Base-by-base conservation (phyloP, 2,888 invertebrate species). In the Thymelicus acteon region DNA sequence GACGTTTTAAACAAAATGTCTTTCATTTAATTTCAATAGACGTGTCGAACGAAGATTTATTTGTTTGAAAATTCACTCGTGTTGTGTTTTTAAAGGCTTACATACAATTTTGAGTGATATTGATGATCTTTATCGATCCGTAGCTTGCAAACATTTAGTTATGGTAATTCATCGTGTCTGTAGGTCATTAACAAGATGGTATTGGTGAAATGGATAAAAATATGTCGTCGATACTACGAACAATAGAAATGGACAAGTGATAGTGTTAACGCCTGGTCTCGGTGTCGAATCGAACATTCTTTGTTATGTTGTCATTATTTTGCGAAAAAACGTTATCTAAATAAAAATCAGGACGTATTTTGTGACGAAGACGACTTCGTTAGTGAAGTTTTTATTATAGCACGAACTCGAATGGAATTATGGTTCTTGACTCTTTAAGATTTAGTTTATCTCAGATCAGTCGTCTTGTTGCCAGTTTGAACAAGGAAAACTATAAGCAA, bases 341-440 rank as follows among this genome's bases (percentile, higher is more conserved):
- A 8, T 8, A 7, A 40, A 40, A 40, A 7, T 40, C 7, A 60
- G 31, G 13, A 44, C 8, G 15, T 39, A 57, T 67, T 8, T 19
- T 39, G 39, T 8, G 6, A 12, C 24, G 13, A 31, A 37, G 39
- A 40, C n/a, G 48, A 60, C 66, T 67, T 67, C 95, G 94, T 95
- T 95, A 96, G 97, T 97, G 97, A 97, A 97, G 97, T 97, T 97
- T 97, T 97, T 97, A 96, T 95, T 95, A 96, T 96, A 95, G 10
- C 10, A 44, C 44, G 10, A 44, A 96, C 95, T 95, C 96, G 96
- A 95, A 96, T 96, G 97, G 97, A 98, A 98, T 97, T 98, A 98
- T 98, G 98, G 98, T 98, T 97, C 98, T 98, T 96, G 98, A 98
- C 96, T 97, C 98, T 96, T 96, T 98, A 96, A 98, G 97, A 96